phyloP scores from a whole-genome alignment of 1,140 invertebrate species.

The Periplaneta americana region DNA sequence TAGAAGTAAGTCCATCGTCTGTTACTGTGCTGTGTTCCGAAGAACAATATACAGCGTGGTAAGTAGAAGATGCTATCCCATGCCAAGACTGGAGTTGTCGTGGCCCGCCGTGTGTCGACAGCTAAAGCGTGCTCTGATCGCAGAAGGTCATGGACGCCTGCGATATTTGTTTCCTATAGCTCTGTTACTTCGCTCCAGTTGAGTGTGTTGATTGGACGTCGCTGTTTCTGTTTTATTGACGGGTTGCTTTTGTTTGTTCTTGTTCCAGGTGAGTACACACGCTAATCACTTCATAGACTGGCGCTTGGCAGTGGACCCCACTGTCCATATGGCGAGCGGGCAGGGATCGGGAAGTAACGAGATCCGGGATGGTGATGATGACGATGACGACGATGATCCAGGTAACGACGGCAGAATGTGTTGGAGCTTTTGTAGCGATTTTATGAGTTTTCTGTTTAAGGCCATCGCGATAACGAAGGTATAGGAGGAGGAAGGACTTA shows the following conservation, averaged over 20 bases:
- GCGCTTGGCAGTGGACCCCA: background rate
- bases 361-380: background rate
- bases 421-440: background rate
- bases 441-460: slow-evolving; percentile 10
- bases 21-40: no score
- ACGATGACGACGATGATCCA: no score
- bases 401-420: background rate
- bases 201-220: background rate
- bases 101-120: no score
- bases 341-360: background rate
- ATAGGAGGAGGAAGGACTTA: slow-evolving; percentile 27
- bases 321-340: background rate
- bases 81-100: no score
- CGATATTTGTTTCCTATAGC: background rate
- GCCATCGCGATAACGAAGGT: slow-evolving; percentile 15
- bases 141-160: background rate
- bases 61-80: no score
- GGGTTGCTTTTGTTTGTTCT: background rate
- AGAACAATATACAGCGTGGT: no score
- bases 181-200: background rate
- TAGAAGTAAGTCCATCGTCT: no score
- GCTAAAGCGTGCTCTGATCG: background rate
- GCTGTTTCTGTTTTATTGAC: background rate
- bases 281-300: background rate
- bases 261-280: background rate